Evolutionary conservation across 2,113 vertebrate genomes (phyloP).

Genomic region (Neolamprologus devosi): DNA sequence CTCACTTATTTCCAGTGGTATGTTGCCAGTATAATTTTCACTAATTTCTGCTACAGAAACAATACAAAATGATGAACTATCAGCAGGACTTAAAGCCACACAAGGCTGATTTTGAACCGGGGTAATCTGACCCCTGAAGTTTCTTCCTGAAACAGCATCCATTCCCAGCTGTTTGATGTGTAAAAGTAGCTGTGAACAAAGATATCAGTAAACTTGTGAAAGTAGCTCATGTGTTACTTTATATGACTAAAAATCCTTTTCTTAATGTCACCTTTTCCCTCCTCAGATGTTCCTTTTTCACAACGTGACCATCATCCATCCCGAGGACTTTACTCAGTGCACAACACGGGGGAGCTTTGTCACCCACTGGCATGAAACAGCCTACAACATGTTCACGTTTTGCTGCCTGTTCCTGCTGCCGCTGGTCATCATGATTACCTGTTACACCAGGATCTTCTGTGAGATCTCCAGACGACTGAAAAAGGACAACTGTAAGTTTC

Average conservation of each 20-base stretch:
- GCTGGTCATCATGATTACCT: conserved; percentile 72
- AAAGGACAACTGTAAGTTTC: conserved; percentile 57
- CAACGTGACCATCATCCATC: conserved; percentile 65
- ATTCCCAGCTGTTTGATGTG: background rate
- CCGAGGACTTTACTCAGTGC: conserved; percentile 72
- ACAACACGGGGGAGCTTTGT: conserved; percentile 67
- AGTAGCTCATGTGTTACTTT: background rate
- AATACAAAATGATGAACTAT: background rate
- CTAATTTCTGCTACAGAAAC: background rate
- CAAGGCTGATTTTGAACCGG: background rate
- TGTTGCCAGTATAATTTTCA: background rate
- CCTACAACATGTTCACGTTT: conserved; percentile 79
- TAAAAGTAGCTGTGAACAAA: background rate
- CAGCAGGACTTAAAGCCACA: background rate
- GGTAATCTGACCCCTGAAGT: background rate
- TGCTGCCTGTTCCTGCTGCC: conserved; percentile 71
- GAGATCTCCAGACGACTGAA: conserved; percentile 72
- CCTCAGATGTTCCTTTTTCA: conserved; percentile 70
- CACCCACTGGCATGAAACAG: conserved; percentile 67
- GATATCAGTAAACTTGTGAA: background rate
- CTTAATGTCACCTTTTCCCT: background rate
- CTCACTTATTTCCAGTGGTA: background rate
- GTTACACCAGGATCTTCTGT: conserved; percentile 71
- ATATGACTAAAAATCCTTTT: background rate
- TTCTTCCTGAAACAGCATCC: background rate